Evolutionary conservation across 1,140 invertebrate species (phyloP).

Genomic region (Lycorma delicatula): DNA sequence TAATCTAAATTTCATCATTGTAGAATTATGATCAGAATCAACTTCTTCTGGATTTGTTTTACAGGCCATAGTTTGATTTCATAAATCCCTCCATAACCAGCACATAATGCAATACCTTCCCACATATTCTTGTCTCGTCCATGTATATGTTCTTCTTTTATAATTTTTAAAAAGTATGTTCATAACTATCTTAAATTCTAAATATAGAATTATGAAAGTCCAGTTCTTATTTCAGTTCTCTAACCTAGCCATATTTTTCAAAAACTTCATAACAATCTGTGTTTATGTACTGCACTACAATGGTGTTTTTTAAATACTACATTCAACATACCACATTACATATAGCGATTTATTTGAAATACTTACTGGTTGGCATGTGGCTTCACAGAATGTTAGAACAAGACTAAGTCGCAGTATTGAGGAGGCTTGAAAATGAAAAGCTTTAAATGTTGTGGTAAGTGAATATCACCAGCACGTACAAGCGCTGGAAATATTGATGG

Average conservation of each 20-base stretch:
- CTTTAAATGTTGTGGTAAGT: slow-evolving; percentile 44
- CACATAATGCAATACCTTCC: neutral
- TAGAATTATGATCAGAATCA: no score
- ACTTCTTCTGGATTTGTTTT: no score
- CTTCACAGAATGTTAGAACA: slow-evolving; percentile 56
- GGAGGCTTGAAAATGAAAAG: slow-evolving; percentile 62
- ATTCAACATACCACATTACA: no score
- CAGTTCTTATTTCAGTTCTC: neutral
- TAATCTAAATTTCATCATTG: no score
- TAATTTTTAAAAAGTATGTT: neutral
- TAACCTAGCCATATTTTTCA: no score
- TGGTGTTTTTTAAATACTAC: neutral
- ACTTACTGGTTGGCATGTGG: slow-evolving; percentile 48
- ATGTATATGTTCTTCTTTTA: neutral
- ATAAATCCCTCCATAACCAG: neutral
- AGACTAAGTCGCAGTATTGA: slow-evolving; percentile 56
- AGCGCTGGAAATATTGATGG: slow-evolving; percentile 44
- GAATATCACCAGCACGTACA: slow-evolving; percentile 35
- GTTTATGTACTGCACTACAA: no score
- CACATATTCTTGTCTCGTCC: neutral
- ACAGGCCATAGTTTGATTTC: neutral
- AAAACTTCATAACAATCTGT: no score
- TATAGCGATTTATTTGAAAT: neutral
- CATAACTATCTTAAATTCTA: neutral
- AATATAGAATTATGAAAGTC: neutral